Base-by-base conservation (phyloP, 2,113 vertebrate species). In the Nyctereutes procyonoides region DNA sequence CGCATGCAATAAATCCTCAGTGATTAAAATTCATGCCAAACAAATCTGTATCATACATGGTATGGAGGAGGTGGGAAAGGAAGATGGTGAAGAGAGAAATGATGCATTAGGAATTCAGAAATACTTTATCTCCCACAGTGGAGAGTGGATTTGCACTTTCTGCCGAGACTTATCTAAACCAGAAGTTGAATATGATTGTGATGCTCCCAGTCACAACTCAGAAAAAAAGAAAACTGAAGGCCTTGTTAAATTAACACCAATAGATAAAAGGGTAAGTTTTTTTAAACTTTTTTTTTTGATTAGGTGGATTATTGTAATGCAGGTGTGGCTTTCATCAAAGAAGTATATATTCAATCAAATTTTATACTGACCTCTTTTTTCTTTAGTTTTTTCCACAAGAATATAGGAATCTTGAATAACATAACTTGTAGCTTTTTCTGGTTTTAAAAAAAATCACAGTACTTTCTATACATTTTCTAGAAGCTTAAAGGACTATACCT, bases 101-200 rank as follows among this genome's bases (percentile, higher is more conserved):
- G 3, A 55, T n/a, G 16, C n/a, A 56, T 93, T 94, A 91, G 4
- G 5, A 96, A 58, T 82, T 97, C 55, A 94, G 26, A 5, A 56
- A 3, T 94, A 13, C 91, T n/a, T 90, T 97, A 14, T 97, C 32
- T 65, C 53, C 74, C 93, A 96, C 82, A 99, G 99, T 77, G 99
- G 99, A 88, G 99, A 99, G 92, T 99, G 99, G 99, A 99, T 99
- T 90, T 99, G 99, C 97, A 99, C 99, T 0, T 99, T 99, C 97
- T 99, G 99, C 90, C 98, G 99, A 91, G 99, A 99, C 96, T 97
- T 99, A 38, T 98, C 98, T 88, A 99, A 99, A 95, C 99, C 99
- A 58, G 99, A 99, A 98, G 98, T 99, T 91, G 99, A 99, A 65
- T 99, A 99, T 96, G 99, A 99, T 95, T 99, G 99, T 95, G 99